These are phyloP conservation scores for Sphaerophoria rueppellii DNA, from an alignment of 2,888 invertebrate genomes.

Conservation along the genomic window DNA sequence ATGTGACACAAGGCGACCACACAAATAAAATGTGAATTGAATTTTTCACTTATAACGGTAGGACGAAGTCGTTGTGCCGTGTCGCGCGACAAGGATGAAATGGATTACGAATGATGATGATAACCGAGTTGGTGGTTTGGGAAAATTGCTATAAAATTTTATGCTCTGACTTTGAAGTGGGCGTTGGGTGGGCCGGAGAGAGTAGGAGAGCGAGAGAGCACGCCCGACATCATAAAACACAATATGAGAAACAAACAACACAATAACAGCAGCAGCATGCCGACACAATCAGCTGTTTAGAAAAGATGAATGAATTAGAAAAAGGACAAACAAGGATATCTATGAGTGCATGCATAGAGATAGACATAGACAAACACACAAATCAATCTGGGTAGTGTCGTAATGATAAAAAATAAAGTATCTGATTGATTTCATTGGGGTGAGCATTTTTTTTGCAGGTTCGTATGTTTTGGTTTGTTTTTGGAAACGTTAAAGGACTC, in stretches of 20 bases:
- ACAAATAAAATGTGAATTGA: constrained; percentile 68
- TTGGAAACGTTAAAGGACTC: too few species aligned
- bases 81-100: background rate
- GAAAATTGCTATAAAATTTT: constrained; percentile 2
- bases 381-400: background rate
- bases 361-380: too few species aligned
- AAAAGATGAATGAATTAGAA: constrained; percentile 37
- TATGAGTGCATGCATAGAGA: background rate
- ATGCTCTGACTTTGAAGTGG: background rate
- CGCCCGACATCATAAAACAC: background rate
- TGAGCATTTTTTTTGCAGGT: too few species aligned
- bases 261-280: background rate
- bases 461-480: too few species aligned
- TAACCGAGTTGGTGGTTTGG: constrained; percentile 3
- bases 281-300: constrained; percentile 61
- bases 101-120: background rate
- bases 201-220: constrained; percentile 32
- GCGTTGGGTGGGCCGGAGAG: background rate
- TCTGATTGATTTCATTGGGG: background rate
- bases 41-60: constrained; percentile 42
- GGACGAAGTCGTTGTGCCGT: too few species aligned
- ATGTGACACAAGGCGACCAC: constrained; percentile 69
- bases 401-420: background rate
- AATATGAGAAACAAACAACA: constrained; percentile 28
- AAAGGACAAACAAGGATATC: constrained; percentile 1